phyloP scores from a whole-genome alignment of 2,888 invertebrate genomes.

The Hedychridium roseum region DNA sequence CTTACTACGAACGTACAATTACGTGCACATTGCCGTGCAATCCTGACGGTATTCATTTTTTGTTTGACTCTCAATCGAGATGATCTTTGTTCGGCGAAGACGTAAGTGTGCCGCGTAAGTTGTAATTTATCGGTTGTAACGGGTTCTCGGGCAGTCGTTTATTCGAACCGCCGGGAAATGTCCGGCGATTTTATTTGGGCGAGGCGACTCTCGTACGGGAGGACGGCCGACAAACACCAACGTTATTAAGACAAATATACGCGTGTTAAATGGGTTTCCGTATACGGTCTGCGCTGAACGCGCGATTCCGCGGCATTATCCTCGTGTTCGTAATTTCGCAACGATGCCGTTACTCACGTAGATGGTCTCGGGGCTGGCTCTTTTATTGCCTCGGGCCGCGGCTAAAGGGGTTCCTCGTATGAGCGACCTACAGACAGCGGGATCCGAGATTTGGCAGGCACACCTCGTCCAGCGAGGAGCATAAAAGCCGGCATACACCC shows the following conservation, averaged over 20 bases:
- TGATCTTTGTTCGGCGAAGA: too few relatives aligned
- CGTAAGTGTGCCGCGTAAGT: too few relatives aligned
- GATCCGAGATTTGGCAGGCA: constrained; percentile 43
- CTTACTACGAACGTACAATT: too few relatives aligned
- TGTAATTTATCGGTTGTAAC: too few relatives aligned
- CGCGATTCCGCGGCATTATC: neutral
- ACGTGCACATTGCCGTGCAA: neutral
- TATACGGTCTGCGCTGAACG: neutral
- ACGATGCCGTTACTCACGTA: constrained; percentile 11
- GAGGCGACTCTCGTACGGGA: too few relatives aligned
- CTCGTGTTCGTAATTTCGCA: constrained; percentile 15
- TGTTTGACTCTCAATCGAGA: too few relatives aligned
- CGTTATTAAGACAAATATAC: too few relatives aligned
- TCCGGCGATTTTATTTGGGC: too few relatives aligned
- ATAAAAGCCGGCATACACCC: constrained; percentile 25
- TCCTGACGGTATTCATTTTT: neutral
- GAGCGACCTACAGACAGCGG: constrained; percentile 19
- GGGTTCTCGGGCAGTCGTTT: neutral
- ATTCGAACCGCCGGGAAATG: neutral
- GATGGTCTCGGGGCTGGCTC: constrained; percentile 6
- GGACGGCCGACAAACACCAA: too few relatives aligned
- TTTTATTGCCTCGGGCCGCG: constrained; percentile 22
- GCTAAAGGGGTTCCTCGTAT: constrained; percentile 17
- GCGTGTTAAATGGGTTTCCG: too few relatives aligned
- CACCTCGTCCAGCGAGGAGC: constrained; percentile 23